Base-by-base conservation (phyloP, 1,140 invertebrate genomes). In the Drosophila pseudoobscura region DNA sequence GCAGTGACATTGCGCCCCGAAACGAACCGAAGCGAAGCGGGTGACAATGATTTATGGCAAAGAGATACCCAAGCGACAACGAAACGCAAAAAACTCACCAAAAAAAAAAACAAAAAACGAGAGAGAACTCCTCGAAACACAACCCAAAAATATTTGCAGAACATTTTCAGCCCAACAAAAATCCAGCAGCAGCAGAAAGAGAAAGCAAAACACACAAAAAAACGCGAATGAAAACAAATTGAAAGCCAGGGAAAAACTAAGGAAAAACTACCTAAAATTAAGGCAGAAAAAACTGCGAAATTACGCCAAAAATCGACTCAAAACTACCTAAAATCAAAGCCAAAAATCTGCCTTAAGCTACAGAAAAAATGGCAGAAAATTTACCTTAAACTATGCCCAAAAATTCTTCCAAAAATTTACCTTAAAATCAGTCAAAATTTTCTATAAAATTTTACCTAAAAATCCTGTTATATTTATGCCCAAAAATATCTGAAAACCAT, bases 31-130 rank as follows among this genome's bases (percentile, higher is more conserved):
- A 46, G n/a, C 71, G 71, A 74, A 90, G 83, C 83, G 88, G 88
- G 88, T 90, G 88, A 90, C 88, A 90, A 90, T 90, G 88, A 90
- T 90, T 90, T 90, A 90, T 90, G 78, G 83, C 88, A 78, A 90
- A 77, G 83, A 90, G 88, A 90, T 90, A 90, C 75, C 35, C 35
- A 39, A 39, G 75, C 88, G 83, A 90, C 88, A 89, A 89, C 70
- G 54, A 39, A 89, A 89, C 62, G 80, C 80, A 89, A 89, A 89
- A 55, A 78, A 83, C 41, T 64, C 58, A 39, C 78, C 76, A 62
- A 76, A 78, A 56, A 29, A 26, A 55, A 82, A 69, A 78, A 50
- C n/a, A 31, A 78, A 66, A 50, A 51, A 17, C 17, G 17, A 17
- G 75, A 51, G 51, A 64, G 61, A 59, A 53, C 31, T 65, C 41